Conservation (phyloP, 2,113 vertebrate genomes). For the Odobenus rosmarus region DNA sequence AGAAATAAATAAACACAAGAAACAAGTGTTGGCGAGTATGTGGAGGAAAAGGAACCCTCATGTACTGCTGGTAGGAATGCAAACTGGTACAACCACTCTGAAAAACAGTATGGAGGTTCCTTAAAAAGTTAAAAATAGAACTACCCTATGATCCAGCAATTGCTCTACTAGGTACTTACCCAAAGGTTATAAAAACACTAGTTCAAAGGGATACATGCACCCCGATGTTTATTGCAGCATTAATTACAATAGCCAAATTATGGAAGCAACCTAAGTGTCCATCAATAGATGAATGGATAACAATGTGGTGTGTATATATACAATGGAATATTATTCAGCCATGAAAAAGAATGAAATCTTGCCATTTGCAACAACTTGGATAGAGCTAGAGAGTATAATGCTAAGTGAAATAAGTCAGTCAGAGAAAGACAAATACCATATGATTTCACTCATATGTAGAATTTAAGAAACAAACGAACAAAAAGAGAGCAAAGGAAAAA, state of each 20-base stretch:
- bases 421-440: not conserved
- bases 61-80: not conserved
- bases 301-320: not conserved
- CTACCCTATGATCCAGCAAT: not conserved
- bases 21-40: not conserved
- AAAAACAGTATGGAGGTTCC: not conserved
- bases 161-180: not conserved
- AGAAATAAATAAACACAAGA: not conserved
- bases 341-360: not conserved
- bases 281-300: not conserved
- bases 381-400: not conserved
- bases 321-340: not conserved
- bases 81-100: not conserved
- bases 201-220: not conserved
- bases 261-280: not conserved
- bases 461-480: not conserved
- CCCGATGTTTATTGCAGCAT: not conserved
- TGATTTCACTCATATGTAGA: not conserved
- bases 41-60: not conserved
- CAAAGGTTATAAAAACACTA: not conserved
- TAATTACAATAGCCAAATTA: not conserved
- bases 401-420: not conserved
- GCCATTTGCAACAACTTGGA: not conserved
- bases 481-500: not conserved
- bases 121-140: not conserved